Percentiles rank a stretch among this genome's conserved stretches.
These are phyloP conservation scores for Seira sanloemensis DNA, from an alignment of 2,888 invertebrate species.

Conservation along the genomic window DNA sequence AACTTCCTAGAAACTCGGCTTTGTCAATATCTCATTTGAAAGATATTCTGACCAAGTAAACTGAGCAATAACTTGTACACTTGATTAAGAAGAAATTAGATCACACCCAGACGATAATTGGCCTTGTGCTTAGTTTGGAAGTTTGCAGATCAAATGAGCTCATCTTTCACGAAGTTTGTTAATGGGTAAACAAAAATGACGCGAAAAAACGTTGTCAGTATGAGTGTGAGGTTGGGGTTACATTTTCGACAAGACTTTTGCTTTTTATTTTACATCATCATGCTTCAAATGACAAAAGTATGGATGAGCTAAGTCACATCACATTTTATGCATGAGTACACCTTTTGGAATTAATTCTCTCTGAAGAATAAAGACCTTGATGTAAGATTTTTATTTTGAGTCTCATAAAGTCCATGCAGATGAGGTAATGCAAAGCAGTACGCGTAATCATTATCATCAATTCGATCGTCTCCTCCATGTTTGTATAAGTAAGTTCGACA, in stretches of 20 bases:
- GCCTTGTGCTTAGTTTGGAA: slow-evolving; percentile 48
- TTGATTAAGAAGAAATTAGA: not conserved
- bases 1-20: too few relatives aligned
- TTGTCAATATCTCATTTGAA: too few relatives aligned
- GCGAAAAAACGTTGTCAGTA: too few relatives aligned
- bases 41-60: too few relatives aligned
- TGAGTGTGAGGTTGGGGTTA: too few relatives aligned
- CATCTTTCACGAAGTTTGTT: slow-evolving; percentile 31
- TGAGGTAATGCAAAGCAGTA: not conserved
- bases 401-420: not conserved
- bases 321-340: too few relatives aligned
- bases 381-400: not conserved
- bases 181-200: slow-evolving; percentile 12
- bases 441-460: not conserved
- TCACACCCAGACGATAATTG: slow-evolving; percentile 56
- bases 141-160: slow-evolving; percentile 33
- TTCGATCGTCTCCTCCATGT: not conserved
- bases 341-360: slow-evolving; percentile 9
- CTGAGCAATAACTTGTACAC: not conserved
- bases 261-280: too few relatives aligned
- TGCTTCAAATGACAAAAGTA: too few relatives aligned
- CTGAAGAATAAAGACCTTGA: not conserved
- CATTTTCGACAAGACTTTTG: too few relatives aligned
- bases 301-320: too few relatives aligned
- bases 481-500: not conserved